phyloP scores from a whole-genome alignment of 2,888 invertebrate genomes.

The Nesidiocoris tenuis region DNA sequence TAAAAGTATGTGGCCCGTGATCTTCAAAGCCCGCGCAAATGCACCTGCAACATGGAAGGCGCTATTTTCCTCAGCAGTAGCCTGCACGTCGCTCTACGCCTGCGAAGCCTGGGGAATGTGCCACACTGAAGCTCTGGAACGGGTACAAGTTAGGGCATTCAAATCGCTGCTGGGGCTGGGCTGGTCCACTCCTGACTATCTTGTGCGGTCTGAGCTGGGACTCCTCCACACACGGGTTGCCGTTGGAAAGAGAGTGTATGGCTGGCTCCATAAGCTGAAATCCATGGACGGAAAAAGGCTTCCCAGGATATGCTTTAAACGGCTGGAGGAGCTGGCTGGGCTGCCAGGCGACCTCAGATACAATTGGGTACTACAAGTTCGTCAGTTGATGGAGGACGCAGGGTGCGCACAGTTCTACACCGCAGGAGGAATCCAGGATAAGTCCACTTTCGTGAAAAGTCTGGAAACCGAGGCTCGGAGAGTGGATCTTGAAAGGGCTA shows the following conservation, averaged over 20 bases:
- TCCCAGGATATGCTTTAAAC: constrained; percentile 3
- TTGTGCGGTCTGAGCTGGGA: background rate
- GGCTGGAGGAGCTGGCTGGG: background rate
- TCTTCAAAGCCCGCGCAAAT: constrained; percentile 3
- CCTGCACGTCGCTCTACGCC: constrained; percentile 3
- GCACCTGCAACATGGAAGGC: background rate
- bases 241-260: background rate
- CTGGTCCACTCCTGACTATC: background rate
- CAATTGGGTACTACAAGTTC: constrained; percentile 3
- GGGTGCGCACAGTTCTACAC: background rate
- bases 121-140: background rate
- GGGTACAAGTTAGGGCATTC: constrained; percentile 24
- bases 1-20: constrained; percentile 11
- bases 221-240: background rate
- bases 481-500: background rate
- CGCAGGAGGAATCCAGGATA: background rate
- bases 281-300: background rate
- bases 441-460: background rate
- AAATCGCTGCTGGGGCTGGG: constrained; percentile 13
- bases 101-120: constrained; percentile 3
- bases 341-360: background rate
- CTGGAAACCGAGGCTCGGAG: background rate
- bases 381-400: background rate
- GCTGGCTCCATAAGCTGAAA: background rate
- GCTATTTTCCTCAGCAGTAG: background rate